Conservation (phyloP, 2,888 invertebrate species). For the Epirrita christyi region DNA sequence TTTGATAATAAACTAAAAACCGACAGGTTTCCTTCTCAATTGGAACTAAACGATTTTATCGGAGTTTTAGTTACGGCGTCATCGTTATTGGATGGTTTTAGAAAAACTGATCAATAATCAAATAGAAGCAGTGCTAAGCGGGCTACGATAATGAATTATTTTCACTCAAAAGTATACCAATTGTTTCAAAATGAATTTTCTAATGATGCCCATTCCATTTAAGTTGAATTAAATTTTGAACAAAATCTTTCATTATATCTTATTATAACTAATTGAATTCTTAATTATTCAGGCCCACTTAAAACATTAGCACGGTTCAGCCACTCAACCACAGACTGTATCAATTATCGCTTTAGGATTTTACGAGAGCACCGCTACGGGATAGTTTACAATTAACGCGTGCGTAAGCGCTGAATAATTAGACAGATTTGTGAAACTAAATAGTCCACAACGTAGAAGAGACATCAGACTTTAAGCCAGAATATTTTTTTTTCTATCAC, state of each 20-base stretch:
- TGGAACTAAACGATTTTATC: slow-evolving; percentile 2
- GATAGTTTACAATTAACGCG: slow-evolving; percentile 10
- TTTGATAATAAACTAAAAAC: slow-evolving; percentile 17
- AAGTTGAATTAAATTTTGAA: too few species aligned
- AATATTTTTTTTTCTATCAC: too few species aligned
- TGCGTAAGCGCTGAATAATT: slow-evolving; percentile 18
- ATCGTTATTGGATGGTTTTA: not conserved
- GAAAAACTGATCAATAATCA: not conserved
- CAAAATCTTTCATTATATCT: too few species aligned
- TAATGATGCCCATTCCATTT: too few species aligned
- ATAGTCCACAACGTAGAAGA: not conserved
- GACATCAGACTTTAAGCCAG: not conserved
- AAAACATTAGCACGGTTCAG: not conserved
- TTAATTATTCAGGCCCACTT: not conserved
- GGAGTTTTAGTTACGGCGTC: not conserved
- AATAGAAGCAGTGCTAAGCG: too few species aligned
- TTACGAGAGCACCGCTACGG: slow-evolving; percentile 11
- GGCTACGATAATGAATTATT: too few species aligned
- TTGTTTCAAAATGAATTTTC: too few species aligned
- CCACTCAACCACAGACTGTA: slow-evolving; percentile 9
- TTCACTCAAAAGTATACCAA: too few species aligned
- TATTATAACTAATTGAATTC: not conserved
- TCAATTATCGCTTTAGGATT: slow-evolving; percentile 7
- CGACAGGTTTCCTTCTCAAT: slow-evolving; percentile 2
- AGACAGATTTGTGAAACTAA: not conserved